Evolutionary conservation across 2,113 vertebrate genomes (phyloP).

Genomic region (Cebidichthys violaceus): DNA sequence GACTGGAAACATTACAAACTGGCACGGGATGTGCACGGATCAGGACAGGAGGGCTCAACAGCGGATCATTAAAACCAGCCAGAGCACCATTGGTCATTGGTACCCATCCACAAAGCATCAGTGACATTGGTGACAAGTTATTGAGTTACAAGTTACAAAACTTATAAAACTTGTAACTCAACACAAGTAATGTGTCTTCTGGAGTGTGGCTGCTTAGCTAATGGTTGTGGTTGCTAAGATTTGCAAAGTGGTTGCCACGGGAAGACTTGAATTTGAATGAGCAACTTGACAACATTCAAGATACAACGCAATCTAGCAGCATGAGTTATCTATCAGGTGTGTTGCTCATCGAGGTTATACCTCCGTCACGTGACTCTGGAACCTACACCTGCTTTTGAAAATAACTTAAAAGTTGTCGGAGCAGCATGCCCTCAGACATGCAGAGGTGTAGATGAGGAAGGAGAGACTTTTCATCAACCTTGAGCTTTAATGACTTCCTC

Average conservation of each 20-base stretch:
- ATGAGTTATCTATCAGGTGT: not conserved
- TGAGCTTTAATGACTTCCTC: slow-evolving; percentile 83
- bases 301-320: not conserved
- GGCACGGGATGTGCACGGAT: not conserved
- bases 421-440: not conserved
- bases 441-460: slow-evolving; percentile 18
- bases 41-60: not conserved
- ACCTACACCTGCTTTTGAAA: slow-evolving; percentile 17
- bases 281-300: not conserved
- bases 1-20: too few relatives aligned
- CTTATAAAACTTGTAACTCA: too few relatives aligned
- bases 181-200: too few relatives aligned
- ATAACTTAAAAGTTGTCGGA: not conserved
- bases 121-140: too few relatives aligned
- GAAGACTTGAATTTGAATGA: not conserved
- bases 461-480: slow-evolving; percentile 68
- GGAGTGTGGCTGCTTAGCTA: not conserved
- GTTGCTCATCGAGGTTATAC: not conserved
- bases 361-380: not conserved
- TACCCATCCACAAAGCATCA: too few relatives aligned
- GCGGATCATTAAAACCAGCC: too few relatives aligned
- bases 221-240: not conserved
- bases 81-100: too few relatives aligned
- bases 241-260: not conserved
- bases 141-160: too few relatives aligned